Evolutionary conservation across 2,888 invertebrate species (phyloP).

Genomic region (Beris morrisii): DNA sequence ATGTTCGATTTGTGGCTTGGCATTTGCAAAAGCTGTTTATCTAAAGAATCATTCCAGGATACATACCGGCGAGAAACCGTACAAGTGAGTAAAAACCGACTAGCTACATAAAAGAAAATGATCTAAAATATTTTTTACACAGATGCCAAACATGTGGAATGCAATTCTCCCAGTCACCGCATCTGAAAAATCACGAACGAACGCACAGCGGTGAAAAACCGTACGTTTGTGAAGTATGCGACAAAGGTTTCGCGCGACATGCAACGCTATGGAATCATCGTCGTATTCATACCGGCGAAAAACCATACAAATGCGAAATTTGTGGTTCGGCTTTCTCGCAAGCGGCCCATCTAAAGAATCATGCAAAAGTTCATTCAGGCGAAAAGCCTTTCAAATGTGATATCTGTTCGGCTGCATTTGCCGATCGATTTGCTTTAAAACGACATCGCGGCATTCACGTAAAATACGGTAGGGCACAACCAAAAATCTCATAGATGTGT

Average conservation of each 20-base stretch:
- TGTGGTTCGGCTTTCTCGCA: slow-evolving; percentile 90
- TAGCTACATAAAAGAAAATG: neutral
- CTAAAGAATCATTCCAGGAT: slow-evolving; percentile 86
- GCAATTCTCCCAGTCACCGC: slow-evolving; percentile 88
- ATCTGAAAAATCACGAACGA: slow-evolving; percentile 85
- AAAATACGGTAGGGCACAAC: slow-evolving; percentile 68
- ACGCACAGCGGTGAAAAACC: slow-evolving; percentile 87
- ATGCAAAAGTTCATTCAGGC: slow-evolving; percentile 81
- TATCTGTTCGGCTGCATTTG: slow-evolving; percentile 83
- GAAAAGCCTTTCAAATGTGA: slow-evolving; percentile 83
- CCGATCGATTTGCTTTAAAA: slow-evolving; percentile 83
- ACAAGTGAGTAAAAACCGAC: slow-evolving; percentile 61
- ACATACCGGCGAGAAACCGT: slow-evolving; percentile 83
- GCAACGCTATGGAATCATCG: slow-evolving; percentile 88
- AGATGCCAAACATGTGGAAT: slow-evolving; percentile 86
- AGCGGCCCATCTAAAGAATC: slow-evolving; percentile 85
- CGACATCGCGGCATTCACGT: slow-evolving; percentile 85
- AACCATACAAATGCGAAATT: slow-evolving; percentile 71
- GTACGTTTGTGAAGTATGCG: slow-evolving; percentile 85
- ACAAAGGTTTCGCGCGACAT: slow-evolving; percentile 85
- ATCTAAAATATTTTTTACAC: slow-evolving; percentile 40
- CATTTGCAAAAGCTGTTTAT: slow-evolving; percentile 89
- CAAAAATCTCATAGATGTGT: neutral
- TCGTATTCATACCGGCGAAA: slow-evolving; percentile 77
- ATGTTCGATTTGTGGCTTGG: slow-evolving; percentile 83